These are phyloP conservation scores for Eulimnadia texana DNA, from an alignment of 1,140 invertebrate genomes.

Conservation along the genomic window DNA sequence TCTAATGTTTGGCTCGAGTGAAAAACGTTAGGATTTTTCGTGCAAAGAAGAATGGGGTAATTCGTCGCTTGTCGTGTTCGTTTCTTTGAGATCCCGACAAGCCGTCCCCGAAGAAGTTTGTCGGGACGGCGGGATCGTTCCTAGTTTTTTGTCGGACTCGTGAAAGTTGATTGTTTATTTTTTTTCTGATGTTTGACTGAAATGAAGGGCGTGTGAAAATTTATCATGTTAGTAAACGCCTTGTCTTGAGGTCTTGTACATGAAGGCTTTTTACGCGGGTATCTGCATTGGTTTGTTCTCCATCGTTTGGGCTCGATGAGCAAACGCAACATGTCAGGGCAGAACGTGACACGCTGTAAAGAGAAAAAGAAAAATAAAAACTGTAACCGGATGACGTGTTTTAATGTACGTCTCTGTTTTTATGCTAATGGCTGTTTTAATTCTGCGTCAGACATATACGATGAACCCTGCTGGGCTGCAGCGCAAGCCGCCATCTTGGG, in stretches of 20 bases:
- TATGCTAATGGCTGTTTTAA: background rate
- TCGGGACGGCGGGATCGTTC: background rate
- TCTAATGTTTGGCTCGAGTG: background rate
- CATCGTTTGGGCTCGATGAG: no score
- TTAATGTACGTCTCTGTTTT: background rate
- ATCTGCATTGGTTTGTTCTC: no score
- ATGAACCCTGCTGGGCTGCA: background rate
- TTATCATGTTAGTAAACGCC: no score
- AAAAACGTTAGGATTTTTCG: background rate
- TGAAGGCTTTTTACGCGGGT: no score
- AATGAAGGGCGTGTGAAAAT: background rate
- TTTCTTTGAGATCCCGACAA: background rate
- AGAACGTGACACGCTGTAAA: background rate
- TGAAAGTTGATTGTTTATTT: no score
- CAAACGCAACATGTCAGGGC: no score
- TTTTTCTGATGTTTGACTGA: background rate
- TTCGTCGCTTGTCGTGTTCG: background rate
- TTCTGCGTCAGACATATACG: background rate
- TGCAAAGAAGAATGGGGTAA: no score
- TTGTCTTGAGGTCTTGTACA: no score
- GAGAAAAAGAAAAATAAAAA: no score
- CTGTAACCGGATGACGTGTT: background rate
- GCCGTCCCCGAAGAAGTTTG: slow-evolving; percentile 2
- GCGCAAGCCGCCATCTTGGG: background rate
- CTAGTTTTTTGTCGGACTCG: no score